Conservation (phyloP, 2,888 invertebrate species). For the Eupeodes luniger region DNA sequence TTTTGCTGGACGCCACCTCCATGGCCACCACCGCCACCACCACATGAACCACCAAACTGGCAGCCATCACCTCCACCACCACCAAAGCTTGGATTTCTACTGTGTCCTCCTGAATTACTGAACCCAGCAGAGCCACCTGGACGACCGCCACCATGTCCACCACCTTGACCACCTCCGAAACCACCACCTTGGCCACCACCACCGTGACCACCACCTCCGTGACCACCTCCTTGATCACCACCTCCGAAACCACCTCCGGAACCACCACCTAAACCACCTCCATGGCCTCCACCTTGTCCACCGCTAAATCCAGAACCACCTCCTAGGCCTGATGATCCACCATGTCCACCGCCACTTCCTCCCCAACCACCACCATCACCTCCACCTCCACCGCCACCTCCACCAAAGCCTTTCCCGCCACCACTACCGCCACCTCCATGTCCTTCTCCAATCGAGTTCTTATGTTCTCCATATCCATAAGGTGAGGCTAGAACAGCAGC, state of each 20-base stretch:
- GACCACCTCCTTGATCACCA: neutral
- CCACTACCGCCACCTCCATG: neutral
- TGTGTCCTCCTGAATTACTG: constrained; percentile 14
- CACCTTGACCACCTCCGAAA: neutral
- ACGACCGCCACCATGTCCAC: neutral
- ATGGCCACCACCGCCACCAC: constrained; percentile 13
- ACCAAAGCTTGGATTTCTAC: constrained; percentile 29
- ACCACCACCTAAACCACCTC: neutral
- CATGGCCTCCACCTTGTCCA: constrained; percentile 28
- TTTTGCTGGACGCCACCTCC: neutral
- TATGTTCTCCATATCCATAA: constrained; percentile 36
- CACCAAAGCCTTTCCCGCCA: neutral
- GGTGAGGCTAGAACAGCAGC: constrained; percentile 19
- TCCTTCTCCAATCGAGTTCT: constrained; percentile 14
- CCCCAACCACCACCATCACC: constrained; percentile 24
- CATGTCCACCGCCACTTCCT: constrained; percentile 3
- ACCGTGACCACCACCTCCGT: constrained; percentile 16
- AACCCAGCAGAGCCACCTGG: constrained; percentile 1
- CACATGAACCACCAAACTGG: neutral
- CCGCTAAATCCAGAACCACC: constrained; percentile 10
- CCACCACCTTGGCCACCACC: neutral
- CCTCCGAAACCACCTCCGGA: constrained; percentile 4
- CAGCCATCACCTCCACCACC: constrained; percentile 1
- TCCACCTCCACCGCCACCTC: neutral
- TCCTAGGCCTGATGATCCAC: constrained; percentile 10